Evolutionary conservation across 2,888 invertebrate species (phyloP).

Genomic region (Ectemnius cavifrons): DNA sequence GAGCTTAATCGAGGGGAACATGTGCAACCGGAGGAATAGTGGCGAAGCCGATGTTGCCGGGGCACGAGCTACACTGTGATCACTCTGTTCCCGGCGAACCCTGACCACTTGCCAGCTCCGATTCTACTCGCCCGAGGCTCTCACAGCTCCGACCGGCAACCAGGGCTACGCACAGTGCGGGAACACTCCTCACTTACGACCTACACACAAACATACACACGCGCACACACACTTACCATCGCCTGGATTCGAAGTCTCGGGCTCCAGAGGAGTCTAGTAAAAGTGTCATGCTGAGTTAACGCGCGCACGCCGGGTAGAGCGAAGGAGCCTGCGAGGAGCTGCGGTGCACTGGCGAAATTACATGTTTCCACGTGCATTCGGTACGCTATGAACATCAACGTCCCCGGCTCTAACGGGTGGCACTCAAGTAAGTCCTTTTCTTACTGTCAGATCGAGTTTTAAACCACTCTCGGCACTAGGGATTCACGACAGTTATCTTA

Average conservation of each 20-base stretch:
- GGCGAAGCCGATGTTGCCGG: constrained; percentile 49
- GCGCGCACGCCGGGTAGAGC: constrained; percentile 36
- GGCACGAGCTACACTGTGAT: constrained; percentile 48
- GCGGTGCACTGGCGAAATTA: constrained; percentile 48
- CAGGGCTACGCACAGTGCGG: too few relatives aligned
- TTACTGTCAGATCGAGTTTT: not conserved
- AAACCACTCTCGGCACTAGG: too few relatives aligned
- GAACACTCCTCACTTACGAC: too few relatives aligned
- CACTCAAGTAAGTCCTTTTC: constrained; percentile 57
- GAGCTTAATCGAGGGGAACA: constrained; percentile 49
- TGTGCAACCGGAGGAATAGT: constrained; percentile 53
- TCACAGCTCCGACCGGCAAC: not conserved
- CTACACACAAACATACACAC: too few relatives aligned
- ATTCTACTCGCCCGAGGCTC: constrained; percentile 22
- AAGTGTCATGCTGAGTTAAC: constrained; percentile 43
- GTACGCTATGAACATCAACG: constrained; percentile 62
- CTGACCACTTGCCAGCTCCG: constrained; percentile 44
- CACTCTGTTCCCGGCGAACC: constrained; percentile 50
- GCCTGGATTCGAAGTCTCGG: too few relatives aligned
- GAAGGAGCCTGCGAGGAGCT: constrained; percentile 28
- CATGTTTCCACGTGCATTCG: constrained; percentile 48
- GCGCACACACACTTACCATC: too few relatives aligned
- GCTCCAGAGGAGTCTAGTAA: constrained; percentile 5
- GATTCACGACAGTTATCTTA: too few relatives aligned
- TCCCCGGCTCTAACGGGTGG: constrained; percentile 56